Conservation (phyloP, 2,797 vertebrate genomes). For the Hephaestus fuliginosus region DNA sequence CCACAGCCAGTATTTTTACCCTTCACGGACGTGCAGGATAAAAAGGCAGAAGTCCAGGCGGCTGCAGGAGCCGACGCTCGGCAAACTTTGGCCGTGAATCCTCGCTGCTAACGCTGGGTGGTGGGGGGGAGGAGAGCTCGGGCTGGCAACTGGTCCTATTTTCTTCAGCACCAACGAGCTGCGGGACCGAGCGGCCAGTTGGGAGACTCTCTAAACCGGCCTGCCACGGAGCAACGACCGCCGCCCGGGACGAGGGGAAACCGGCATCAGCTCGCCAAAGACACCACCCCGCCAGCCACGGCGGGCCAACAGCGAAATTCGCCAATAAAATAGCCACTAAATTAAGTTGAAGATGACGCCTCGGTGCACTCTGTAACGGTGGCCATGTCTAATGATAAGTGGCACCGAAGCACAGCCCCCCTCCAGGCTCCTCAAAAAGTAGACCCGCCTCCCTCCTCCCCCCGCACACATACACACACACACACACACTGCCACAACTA, state of each 20-base stretch:
- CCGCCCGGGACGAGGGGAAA: constrained; percentile 61
- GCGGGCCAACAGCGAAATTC: constrained; percentile 38
- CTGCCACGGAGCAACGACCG: constrained; percentile 79
- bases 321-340: constrained; percentile 68
- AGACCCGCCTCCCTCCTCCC: constrained; percentile 71
- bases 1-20: constrained; percentile 73
- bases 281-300: constrained; percentile 35
- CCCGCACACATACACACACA: neutral
- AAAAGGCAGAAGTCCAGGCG: constrained; percentile 55
- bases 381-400: constrained; percentile 90
- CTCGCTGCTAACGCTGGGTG: constrained; percentile 46
- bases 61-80: constrained; percentile 41
- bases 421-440: constrained; percentile 76
- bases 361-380: constrained; percentile 83
- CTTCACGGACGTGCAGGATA: constrained; percentile 37
- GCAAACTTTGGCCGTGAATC: constrained; percentile 63
- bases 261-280: constrained; percentile 60
- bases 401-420: constrained; percentile 82
- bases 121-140: no score
- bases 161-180: constrained; percentile 85
- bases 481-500: constrained; percentile 47
- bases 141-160: constrained; percentile 82
- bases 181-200: constrained; percentile 81
- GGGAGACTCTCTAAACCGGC: constrained; percentile 75
- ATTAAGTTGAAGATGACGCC: constrained; percentile 87